Evolutionary conservation across 1,140 invertebrate species (phyloP).

Genomic region (Drosophila yakuba): DNA sequence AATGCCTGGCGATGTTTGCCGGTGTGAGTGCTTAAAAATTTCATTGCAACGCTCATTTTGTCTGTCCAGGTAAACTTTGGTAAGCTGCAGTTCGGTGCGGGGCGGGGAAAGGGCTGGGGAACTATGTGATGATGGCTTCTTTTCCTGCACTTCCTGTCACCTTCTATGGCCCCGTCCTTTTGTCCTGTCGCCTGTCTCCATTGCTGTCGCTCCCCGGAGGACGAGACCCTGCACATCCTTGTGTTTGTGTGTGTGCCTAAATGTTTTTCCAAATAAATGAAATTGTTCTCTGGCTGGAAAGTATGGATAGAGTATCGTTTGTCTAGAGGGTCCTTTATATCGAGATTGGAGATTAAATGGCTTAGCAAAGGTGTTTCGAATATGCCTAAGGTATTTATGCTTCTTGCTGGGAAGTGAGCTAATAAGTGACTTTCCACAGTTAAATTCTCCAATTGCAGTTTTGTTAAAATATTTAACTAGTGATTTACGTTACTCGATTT

Average conservation of each 20-base stretch:
- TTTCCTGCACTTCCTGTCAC: slow-evolving; percentile 23
- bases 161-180: background rate
- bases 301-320: slow-evolving; percentile 7
- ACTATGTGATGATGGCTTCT: slow-evolving; percentile 47
- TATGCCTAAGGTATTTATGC: background rate
- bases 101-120: background rate
- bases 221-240: slow-evolving; percentile 15
- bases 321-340: slow-evolving; percentile 7
- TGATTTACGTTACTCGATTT: background rate
- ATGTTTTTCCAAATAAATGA: slow-evolving; percentile 32
- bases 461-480: background rate
- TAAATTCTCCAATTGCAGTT: too few species aligned
- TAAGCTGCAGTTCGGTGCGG: slow-evolving; percentile 42
- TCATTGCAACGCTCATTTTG: slow-evolving; percentile 66
- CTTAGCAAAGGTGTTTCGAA: background rate
- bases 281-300: slow-evolving; percentile 20
- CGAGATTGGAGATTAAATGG: slow-evolving; percentile 7
- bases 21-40: slow-evolving; percentile 63
- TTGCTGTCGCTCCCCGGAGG: slow-evolving; percentile 22
- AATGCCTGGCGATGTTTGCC: slow-evolving; percentile 22
- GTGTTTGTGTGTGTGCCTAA: slow-evolving; percentile 14
- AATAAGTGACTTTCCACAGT: too few species aligned
- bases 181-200: background rate
- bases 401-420: too few species aligned
- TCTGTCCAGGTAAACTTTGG: slow-evolving; percentile 40